Evolutionary conservation across 1,140 invertebrate species (phyloP), one percentile per base, ranked within the genome.

Genomic region (Sycophila sp.): DNA sequence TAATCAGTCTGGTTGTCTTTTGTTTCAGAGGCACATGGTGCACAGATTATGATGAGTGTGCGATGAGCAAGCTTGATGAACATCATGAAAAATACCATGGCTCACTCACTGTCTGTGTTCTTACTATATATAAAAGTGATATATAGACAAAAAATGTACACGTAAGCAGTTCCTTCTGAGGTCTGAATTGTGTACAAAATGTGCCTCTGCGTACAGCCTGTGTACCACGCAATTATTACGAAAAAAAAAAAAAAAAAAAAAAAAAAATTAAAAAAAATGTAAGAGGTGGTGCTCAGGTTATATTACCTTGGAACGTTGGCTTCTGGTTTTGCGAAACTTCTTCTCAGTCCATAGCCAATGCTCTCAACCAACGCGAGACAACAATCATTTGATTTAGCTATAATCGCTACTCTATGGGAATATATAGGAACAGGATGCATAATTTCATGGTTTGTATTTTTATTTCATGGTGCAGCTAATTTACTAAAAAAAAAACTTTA

Each of bases 1-100:
- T 89, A 87, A 89, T 89, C 88, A 88, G 88, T 89, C 88, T 89
- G 88, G 87, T 88, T 87, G 85, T 88, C 84, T 83, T 88, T 88
- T 89, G 88, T 92, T 92, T 92, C 90, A 92, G 91, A 92, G 91
- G 91, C 91, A 92, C 91, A 91, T 91, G 90, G 77, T 83, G 81
- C 82, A 85, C 84, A 83, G 82, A 83, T 80, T 80, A 76, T 79
- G 78, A 83, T 85, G 83, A 85, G 84, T 85, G 84, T 81, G 82
- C 84, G 80, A 84, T 85, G 84, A 84, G 73, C 75, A 78, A 80
- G 78, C 65, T 75, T 74, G 56, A 72, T 66, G 56, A 73, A 77
- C 71, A 64, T 69, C 66, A 66, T 70, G 60, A 80, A 76, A 42
- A 70, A 74, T 71, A 77, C 77, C 80, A 83, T 85, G 78, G 82